Evolutionary conservation across 2,797 vertebrate species (phyloP).

Genomic region (Enteromius anoplus): DNA sequence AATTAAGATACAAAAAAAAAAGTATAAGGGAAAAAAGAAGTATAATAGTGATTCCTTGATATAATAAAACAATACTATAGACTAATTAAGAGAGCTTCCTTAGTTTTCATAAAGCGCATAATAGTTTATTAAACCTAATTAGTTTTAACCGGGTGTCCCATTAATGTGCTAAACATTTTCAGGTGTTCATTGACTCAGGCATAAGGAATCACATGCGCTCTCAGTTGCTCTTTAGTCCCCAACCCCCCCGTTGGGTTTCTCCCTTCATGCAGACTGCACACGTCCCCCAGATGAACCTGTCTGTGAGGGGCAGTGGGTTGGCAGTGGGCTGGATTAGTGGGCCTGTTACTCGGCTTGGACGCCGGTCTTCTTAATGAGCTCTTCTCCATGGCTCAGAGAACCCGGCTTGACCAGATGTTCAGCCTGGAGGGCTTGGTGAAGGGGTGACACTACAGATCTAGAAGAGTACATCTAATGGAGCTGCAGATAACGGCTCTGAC

Average conservation of each 20-base stretch:
- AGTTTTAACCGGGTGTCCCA: slow-evolving; percentile 4
- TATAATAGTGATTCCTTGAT: not conserved
- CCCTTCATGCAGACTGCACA: slow-evolving; percentile 74
- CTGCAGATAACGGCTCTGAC: slow-evolving; percentile 23
- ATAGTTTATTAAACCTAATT: too few species aligned
- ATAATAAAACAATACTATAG: not conserved
- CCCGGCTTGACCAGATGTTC: slow-evolving; percentile 58
- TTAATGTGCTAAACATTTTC: slow-evolving; percentile 21
- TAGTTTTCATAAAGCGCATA: not conserved
- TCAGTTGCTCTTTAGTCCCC: slow-evolving; percentile 23
- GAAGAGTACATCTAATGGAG: slow-evolving; percentile 12
- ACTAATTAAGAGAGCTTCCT: not conserved
- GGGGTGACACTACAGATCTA: slow-evolving; percentile 36
- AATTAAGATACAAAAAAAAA: not conserved
- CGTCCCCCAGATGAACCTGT: slow-evolving; percentile 80
- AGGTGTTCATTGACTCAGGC: slow-evolving; percentile 38
- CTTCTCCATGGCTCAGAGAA: slow-evolving; percentile 63
- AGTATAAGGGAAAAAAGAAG: not conserved
- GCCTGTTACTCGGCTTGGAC: slow-evolving; percentile 54
- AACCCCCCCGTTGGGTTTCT: slow-evolving; percentile 36
- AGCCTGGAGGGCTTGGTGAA: slow-evolving; percentile 20
- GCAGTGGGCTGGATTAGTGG: slow-evolving; percentile 74
- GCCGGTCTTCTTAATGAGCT: slow-evolving; percentile 63
- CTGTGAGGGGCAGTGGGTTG: slow-evolving; percentile 67
- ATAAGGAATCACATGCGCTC: slow-evolving; percentile 38